These are phyloP conservation scores for Hyperoodon ampullatus DNA, from an alignment of 2,113 vertebrate species.

Conservation along the genomic window DNA sequence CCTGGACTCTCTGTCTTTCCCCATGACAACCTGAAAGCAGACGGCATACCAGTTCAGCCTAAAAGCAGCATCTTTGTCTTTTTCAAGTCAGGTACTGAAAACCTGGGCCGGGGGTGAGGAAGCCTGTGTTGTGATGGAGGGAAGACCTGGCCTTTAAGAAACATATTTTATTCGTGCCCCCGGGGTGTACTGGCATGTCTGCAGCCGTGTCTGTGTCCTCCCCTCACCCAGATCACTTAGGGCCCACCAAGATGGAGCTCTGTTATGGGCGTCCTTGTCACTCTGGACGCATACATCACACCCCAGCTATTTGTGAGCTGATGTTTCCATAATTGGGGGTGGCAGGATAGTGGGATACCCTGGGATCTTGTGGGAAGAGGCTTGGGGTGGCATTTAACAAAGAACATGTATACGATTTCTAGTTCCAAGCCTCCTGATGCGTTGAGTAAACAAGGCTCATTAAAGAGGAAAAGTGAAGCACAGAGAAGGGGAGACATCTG, in stretches of 20 bases:
- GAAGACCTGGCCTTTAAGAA: neutral
- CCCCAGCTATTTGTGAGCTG: neutral
- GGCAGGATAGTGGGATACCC: neutral
- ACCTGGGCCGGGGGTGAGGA: neutral
- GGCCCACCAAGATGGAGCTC: neutral
- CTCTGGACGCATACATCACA: neutral
- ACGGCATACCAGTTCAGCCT: neutral
- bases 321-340: neutral
- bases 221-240: neutral
- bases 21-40: neutral
- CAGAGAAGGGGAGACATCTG: neutral
- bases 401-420: neutral
- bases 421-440: neutral
- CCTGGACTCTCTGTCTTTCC: neutral
- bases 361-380: neutral
- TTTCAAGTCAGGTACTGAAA: neutral
- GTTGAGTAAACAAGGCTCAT: neutral
- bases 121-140: no score
- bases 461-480: neutral
- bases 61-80: neutral
- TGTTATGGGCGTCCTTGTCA: neutral
- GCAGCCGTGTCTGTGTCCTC: neutral
- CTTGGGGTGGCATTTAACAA: neutral
- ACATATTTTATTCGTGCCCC: fast-evolving
- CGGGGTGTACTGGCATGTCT: neutral